Evolutionary conservation across 1,140 invertebrate genomes (phyloP).

Genomic region (Zaprionus camerounensis): DNA sequence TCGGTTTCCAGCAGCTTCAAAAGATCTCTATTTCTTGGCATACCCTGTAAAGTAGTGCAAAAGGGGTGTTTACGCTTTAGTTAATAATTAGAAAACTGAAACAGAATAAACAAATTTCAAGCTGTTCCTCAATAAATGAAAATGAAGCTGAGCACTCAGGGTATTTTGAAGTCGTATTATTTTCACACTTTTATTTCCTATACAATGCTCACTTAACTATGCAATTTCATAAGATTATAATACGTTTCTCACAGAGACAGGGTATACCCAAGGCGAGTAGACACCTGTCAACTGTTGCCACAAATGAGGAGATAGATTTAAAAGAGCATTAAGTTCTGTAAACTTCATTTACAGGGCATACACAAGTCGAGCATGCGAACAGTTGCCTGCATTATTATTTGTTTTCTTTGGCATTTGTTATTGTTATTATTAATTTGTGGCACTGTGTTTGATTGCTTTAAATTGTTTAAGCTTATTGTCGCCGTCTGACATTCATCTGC

Average conservation of each 20-base stretch:
- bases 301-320: too few relatives aligned
- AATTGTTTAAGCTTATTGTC: conserved; percentile 60
- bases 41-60: conserved; percentile 16
- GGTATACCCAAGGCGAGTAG: background rate
- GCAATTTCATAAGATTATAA: too few relatives aligned
- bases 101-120: background rate
- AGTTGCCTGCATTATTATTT: background rate
- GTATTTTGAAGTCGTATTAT: background rate
- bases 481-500: conserved; percentile 22
- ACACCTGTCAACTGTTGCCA: background rate
- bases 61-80: background rate
- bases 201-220: background rate
- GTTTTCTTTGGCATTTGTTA: conserved; percentile 21
- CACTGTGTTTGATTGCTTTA: conserved; percentile 60
- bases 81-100: background rate
- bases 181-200: background rate
- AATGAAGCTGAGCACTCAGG: background rate
- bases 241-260: background rate
- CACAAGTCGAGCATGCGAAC: background rate
- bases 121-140: background rate
- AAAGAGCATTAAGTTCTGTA: too few relatives aligned
- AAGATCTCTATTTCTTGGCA: conserved; percentile 27
- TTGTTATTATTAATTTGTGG: conserved; percentile 27
- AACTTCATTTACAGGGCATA: conserved; percentile 3
- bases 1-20: conserved; percentile 7